Evolutionary conservation across 1,140 invertebrate species (phyloP), one percentile per base, ranked within the genome.

Genomic region (Heliconius hermathena): DNA sequence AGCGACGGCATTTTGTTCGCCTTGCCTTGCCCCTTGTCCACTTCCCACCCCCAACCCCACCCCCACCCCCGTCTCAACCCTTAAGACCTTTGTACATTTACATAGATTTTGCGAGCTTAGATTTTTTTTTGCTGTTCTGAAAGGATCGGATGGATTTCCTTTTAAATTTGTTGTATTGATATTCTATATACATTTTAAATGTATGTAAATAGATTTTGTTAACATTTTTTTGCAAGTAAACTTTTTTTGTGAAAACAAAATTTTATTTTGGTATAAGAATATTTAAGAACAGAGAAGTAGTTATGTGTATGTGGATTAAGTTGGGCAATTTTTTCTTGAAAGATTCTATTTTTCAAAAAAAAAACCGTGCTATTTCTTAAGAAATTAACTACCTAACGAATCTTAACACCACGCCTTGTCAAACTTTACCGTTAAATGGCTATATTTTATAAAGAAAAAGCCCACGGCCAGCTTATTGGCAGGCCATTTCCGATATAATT

Each of bases 11-110:
- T 93, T 93, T 91, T 93, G 85, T 89, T 87, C 87, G 84, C 86
- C 86, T 84, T 90, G 60, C 60, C 36, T 72, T 36, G 87, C 86
- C 87, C 87, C 89, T 86, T 90, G 90, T 89, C 91, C 89, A 89
- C 87, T 87, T 81, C 81, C 79, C 70, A 82, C 77, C 77, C 80
- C 87, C 41, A 4, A 3, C 41, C 41, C 41, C 41, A 5, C 41
- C 13, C 41, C 41, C 86, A 87, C 85, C 81, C 74, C 79, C 87
- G 82, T 81, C 83, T 77, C 85, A 85, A 87, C 91, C 91, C 88
- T 90, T 85, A 90, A 93, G 91, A 92, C 89, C 88, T 91, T 92
- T 88, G 86, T 88, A 91, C 89, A 93, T 93, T 93, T 93, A 90
- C 92, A 93, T 93, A 92, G 91, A 89, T 90, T 92, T 92, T 85